These are phyloP conservation scores for Dasypus novemcinctus DNA, from an alignment of 2,113 vertebrate species.

Conservation along the genomic window DNA sequence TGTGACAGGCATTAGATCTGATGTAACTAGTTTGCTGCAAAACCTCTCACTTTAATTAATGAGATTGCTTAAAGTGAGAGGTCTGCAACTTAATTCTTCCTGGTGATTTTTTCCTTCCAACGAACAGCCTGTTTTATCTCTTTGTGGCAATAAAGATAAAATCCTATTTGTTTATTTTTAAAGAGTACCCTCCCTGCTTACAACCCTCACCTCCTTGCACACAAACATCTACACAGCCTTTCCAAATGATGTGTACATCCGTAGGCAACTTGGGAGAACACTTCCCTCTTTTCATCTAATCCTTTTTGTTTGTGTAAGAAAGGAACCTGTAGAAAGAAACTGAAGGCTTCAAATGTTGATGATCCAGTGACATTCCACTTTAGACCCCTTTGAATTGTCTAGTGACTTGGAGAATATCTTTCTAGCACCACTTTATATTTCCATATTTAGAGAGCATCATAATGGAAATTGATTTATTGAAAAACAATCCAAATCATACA, in stretches of 20 bases:
- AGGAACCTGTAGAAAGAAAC: background rate
- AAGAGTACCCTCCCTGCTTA: background rate
- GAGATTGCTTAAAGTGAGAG: slow-evolving; percentile 21
- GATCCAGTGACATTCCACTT: background rate
- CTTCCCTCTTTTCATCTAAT: background rate
- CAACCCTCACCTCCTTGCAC: background rate
- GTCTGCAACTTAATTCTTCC: slow-evolving; percentile 28
- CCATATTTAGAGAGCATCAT: background rate
- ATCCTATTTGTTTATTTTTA: slow-evolving; percentile 1
- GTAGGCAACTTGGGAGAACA: background rate
- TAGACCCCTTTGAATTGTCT: background rate
- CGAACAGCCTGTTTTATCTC: slow-evolving; percentile 23
- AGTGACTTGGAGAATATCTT: background rate
- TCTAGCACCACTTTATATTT: background rate
- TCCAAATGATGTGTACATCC: background rate
- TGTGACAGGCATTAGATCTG: slow-evolving; percentile 30
- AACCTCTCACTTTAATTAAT: slow-evolving; percentile 34
- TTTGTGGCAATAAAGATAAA: slow-evolving; percentile 6
- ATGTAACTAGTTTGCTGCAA: slow-evolving; percentile 11
- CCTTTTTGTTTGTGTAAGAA: background rate
- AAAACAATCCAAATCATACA: background rate
- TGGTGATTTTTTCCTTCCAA: slow-evolving; percentile 19
- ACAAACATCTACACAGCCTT: background rate
- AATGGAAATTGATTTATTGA: slow-evolving; percentile 9
- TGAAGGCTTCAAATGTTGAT: background rate